These are phyloP conservation scores for Gila orcuttii DNA, from an alignment of 2,113 vertebrate species.

Conservation along the genomic window DNA sequence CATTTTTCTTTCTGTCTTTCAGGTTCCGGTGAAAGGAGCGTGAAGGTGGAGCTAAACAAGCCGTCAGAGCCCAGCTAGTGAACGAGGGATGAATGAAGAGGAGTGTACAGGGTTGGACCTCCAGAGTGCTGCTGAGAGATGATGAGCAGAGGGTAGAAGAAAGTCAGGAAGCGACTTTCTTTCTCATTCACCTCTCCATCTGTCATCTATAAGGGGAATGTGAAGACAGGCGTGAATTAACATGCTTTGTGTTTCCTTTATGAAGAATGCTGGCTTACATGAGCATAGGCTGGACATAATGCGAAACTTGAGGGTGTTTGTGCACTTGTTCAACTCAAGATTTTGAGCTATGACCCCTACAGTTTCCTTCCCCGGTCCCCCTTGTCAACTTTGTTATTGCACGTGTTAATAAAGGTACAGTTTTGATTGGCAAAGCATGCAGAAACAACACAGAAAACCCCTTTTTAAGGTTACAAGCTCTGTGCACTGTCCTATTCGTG, in stretches of 20 bases:
- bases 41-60: constrained; percentile 85
- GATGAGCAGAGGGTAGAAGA: neutral
- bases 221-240: constrained; percentile 3
- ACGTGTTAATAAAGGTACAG: constrained; percentile 15
- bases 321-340: neutral
- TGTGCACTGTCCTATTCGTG: neutral
- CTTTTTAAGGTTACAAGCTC: neutral
- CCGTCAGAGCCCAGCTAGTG: constrained; percentile 76
- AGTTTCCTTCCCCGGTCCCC: neutral
- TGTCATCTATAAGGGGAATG: constrained; percentile 14
- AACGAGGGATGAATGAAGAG: neutral
- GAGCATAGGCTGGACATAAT: neutral
- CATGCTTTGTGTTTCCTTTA: constrained; percentile 19
- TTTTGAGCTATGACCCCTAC: neutral
- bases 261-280: constrained; percentile 18
- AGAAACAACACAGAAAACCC: neutral
- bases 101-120: neutral
- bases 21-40: constrained; percentile 81
- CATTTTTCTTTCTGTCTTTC: neutral
- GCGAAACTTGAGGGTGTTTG: constrained; percentile 4
- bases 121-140: constrained; percentile 22
- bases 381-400: constrained; percentile 4
- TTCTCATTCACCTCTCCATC: neutral
- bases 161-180: neutral
- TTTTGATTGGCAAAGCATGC: neutral